Base-by-base conservation (phyloP, 2,888 invertebrate species). In the Cremastinae sp. region DNA sequence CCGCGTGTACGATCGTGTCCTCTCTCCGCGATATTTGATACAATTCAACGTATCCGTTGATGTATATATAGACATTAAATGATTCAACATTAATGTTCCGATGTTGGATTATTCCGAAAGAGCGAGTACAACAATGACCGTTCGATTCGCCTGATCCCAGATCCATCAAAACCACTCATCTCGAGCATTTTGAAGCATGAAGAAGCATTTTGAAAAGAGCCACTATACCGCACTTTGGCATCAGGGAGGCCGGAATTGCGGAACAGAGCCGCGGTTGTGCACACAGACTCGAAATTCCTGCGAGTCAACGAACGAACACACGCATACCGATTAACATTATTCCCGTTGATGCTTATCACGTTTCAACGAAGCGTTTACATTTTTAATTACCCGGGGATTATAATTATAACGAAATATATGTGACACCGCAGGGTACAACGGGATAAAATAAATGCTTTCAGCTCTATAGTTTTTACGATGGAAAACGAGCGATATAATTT, bases 101-200 rank as follows among this genome's bases (percentile, higher is more conserved):
- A 10, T 16, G 22, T 43, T 64, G 75, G 77, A 81, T 83, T 82
- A 81, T 84, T 81, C 79, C 79, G 75, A 84, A 84, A 84, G 84
- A 83, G 80, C 80, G 79, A 79, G 79, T 83, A n/a, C n/a, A 84
- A 86, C 86, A 86, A 86, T 85, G 82, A 84, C 79, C 83, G 71
- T 84, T 84, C 84, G 84, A 85, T 85, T 86, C 82, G 74, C 77
- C 65, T 68, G 81, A 84, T 83, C 82, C 84, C 76, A 83, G 79
- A 84, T 86, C 80, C 80, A 77, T 78, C 80, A 78, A 28, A 28
- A 79, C 71, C 78, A n/a, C n/a, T n/a, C n/a, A n/a, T n/a, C n/a
- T n/a, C n/a, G n/a, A n/a, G n/a, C n/a, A 14, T 79, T 78, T 75
- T 66, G 69, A 70, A 77, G 56, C 58, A 38, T 53, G 28, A 47